phyloP scores from a whole-genome alignment of 2,888 invertebrate species.

The Synergus laeviventris region DNA sequence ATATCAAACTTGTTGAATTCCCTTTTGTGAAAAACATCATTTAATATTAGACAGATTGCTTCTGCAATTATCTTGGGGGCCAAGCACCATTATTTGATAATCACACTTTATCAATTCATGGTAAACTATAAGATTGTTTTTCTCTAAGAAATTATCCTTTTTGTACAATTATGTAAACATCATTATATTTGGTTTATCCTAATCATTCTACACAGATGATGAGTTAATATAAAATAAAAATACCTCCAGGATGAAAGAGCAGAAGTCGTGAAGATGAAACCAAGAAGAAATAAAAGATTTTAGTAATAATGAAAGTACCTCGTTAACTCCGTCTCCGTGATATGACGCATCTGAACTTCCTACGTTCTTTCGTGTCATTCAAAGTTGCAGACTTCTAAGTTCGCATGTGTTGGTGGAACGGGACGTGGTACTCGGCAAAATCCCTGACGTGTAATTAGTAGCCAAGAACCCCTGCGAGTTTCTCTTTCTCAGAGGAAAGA shows the following conservation, averaged over 20 bases:
- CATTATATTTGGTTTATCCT: background rate
- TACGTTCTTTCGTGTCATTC: conserved; percentile 22
- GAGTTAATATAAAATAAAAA: background rate
- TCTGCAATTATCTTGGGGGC: background rate
- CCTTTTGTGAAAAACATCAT: background rate
- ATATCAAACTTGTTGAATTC: background rate
- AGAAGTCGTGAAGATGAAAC: background rate
- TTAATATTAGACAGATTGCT: background rate
- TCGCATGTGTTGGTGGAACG: conserved; percentile 24
- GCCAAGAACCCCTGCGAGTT: conserved; percentile 2
- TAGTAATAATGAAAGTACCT: conserved; percentile 26
- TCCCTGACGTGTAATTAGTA: conserved; percentile 39
- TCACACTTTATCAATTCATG: background rate
- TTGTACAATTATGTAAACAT: no score
- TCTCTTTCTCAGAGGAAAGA: background rate
- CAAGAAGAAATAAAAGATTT: conserved; percentile 11
- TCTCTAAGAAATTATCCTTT: background rate
- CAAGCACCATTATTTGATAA: background rate
- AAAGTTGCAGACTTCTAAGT: conserved; percentile 19
- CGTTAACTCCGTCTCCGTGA: conserved; percentile 15
- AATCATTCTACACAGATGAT: background rate
- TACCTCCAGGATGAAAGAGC: background rate
- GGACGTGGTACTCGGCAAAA: conserved; percentile 23
- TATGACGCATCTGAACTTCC: conserved; percentile 37
- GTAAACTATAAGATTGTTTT: background rate